Evolutionary conservation across 2,113 vertebrate genomes (phyloP).

Genomic region (Actenoides lindsayi): DNA sequence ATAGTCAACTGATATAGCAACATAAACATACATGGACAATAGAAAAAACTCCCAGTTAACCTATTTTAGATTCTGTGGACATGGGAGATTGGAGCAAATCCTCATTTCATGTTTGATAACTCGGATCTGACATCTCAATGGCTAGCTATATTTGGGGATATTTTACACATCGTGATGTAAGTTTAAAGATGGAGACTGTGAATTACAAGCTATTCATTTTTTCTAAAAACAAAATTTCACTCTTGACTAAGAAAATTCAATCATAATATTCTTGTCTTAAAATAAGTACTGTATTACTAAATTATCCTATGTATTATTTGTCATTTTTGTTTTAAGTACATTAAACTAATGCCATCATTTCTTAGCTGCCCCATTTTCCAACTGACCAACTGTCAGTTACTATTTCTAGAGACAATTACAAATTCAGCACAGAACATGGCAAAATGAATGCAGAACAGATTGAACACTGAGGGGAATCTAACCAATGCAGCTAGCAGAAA

Average conservation of each 20-base stretch:
- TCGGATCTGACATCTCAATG: background rate
- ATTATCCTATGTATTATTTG: background rate
- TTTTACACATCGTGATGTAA: background rate
- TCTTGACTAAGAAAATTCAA: background rate
- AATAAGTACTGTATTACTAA: background rate
- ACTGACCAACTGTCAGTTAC: slow-evolving; percentile 30
- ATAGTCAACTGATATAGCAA: background rate
- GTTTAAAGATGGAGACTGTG: background rate
- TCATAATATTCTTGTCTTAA: background rate
- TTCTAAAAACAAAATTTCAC: background rate
- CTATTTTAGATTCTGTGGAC: background rate
- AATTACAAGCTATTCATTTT: background rate
- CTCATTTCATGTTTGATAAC: background rate
- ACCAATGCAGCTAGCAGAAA: background rate
- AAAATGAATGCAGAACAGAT: slow-evolving; percentile 29
- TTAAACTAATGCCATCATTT: background rate
- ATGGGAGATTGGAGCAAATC: background rate
- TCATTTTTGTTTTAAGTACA: background rate
- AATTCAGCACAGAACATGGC: background rate
- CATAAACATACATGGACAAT: background rate
- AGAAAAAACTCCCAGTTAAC: background rate
- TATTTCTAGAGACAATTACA: background rate
- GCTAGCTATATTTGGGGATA: background rate
- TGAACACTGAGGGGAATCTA: slow-evolving; percentile 38
- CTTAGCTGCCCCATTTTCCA: slow-evolving; percentile 18